Conservation (phyloP, 2,888 invertebrate genomes). For the Nephrocerus scutellatus region DNA sequence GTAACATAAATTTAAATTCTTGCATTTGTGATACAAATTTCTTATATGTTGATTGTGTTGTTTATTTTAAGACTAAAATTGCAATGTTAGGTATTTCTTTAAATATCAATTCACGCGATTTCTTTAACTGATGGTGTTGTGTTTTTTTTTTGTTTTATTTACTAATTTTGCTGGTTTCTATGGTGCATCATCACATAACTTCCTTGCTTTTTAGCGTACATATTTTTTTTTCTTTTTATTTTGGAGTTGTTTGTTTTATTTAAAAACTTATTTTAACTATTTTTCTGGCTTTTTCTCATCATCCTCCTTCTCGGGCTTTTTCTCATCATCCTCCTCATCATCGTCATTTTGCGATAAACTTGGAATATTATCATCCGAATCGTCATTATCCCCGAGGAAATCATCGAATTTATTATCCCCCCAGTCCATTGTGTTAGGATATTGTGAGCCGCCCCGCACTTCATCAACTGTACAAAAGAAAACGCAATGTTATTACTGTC, state of each 20-base stretch:
- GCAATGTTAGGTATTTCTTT: too few relatives aligned
- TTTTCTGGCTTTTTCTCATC: slow-evolving; percentile 32
- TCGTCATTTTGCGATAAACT: slow-evolving; percentile 43
- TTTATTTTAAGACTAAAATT: too few relatives aligned
- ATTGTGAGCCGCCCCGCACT: too few relatives aligned
- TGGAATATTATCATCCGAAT: slow-evolving; percentile 63
- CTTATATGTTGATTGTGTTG: too few relatives aligned
- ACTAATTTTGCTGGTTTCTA: slow-evolving; percentile 9
- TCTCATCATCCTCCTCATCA: slow-evolving; percentile 35
- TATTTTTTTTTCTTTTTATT: slow-evolving; percentile 20
- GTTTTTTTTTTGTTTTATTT: slow-evolving; percentile 7
- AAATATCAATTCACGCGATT: too few relatives aligned
- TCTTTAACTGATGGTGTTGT: neutral
- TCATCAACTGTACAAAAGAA: too few relatives aligned
- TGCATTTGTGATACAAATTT: too few relatives aligned
- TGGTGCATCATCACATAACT: too few relatives aligned
- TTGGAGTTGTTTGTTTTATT: slow-evolving; percentile 23
- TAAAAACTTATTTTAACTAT: slow-evolving; percentile 16
- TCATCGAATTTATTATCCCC: slow-evolving; percentile 59
- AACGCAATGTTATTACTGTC: too few relatives aligned
- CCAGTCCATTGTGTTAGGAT: slow-evolving; percentile 30
- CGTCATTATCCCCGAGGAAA: slow-evolving; percentile 58
- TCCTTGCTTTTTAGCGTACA: too few relatives aligned
- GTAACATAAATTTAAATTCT: too few relatives aligned
- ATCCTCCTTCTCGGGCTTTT: slow-evolving; percentile 35